phyloP scores from a whole-genome alignment of 2,113 vertebrate species.

The Pampusana beccarii region DNA sequence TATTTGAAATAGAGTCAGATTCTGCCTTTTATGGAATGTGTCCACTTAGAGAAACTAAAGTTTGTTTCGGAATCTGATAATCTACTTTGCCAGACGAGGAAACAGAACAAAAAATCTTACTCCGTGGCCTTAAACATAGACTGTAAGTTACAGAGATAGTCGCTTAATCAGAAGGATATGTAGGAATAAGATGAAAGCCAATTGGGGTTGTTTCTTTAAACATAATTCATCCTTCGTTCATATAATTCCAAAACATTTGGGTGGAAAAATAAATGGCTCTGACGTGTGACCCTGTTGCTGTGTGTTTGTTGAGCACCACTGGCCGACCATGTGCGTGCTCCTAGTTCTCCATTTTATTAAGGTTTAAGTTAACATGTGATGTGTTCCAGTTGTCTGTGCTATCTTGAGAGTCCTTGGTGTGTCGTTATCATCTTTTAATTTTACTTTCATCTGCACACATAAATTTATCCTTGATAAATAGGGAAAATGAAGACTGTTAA shows the following conservation, averaged over 20 bases:
- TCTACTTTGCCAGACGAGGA: neutral
- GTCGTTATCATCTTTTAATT: neutral
- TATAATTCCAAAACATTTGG: neutral
- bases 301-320: neutral
- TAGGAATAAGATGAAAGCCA: neutral
- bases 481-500: neutral
- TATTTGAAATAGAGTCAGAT: neutral
- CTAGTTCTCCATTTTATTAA: neutral
- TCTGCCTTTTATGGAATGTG: neutral
- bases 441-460: neutral
- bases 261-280: neutral
- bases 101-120: neutral
- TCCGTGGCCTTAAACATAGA: neutral
- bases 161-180: neutral
- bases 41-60: neutral
- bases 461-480: neutral
- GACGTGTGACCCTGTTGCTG: neutral
- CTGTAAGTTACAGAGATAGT: neutral
- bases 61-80: neutral
- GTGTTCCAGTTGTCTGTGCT: neutral
- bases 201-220: neutral
- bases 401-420: constrained; percentile 36
- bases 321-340: neutral
- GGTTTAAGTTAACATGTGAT: neutral
- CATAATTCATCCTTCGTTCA: neutral